Evolutionary conservation across 1,140 invertebrate species (phyloP), one percentile per base, ranked within the genome.

Genomic region (Zophobas morio): DNA sequence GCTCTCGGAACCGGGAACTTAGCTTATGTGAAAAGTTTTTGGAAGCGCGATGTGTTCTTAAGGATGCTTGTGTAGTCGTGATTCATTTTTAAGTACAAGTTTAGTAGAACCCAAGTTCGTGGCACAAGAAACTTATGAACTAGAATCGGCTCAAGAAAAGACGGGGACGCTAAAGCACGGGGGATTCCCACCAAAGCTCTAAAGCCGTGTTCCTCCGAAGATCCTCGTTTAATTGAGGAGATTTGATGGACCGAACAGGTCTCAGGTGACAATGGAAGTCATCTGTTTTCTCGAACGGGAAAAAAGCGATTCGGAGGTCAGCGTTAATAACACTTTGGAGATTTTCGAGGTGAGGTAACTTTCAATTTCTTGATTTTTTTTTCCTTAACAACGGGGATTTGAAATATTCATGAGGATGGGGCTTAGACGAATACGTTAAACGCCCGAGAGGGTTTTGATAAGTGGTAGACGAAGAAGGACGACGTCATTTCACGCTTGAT

Each of bases 401-500:
- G 42, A 77, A 77, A 77, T 77, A 77, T 77, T 77, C 76, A 77
- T 77, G 76, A 71, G 33, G 70, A 77, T 46, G 34, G 53, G 47
- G 33, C 40, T 56, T 70, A 54, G 53, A 56, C 60, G 75, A 77
- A 77, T 77, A 77, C 63, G 66, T 77, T 77, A 77, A 77, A 77
- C 75, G 66, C 49, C 66, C 49, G 75, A 77, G 70, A 71, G 56
- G 63, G 53, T 37, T 70, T 77, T 70, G 75, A 77, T 72, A 72
- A 72, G 75, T 77, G 75, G 37, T 8, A 72, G 70, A 73, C 33
- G 32, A 70, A 75, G 72, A 63, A 34, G 73, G 73, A 71, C 40
- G 70, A 80, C 75, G 70, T 78, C 73, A 80, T 80, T 80, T 80
- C 79, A 78, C 73, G 79, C 76, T 80, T 80, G 79, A 80, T 80